phyloP scores from a whole-genome alignment of 2,113 vertebrate genomes.

The Oreochromis tanganicae region DNA sequence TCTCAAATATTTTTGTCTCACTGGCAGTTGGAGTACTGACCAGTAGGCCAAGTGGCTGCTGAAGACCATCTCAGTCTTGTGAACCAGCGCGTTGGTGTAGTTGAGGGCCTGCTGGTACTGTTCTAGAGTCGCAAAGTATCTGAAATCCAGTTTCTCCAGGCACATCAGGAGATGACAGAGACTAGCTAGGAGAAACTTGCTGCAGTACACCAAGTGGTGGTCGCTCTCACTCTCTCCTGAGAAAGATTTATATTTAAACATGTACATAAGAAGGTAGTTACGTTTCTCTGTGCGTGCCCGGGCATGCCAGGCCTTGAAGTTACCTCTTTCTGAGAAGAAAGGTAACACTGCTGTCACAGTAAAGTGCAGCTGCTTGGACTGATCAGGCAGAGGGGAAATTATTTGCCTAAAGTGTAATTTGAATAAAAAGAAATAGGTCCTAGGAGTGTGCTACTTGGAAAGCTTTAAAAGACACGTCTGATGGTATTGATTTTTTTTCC shows the following conservation, averaged over 20 bases:
- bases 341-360: not conserved
- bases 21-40: conserved; percentile 37
- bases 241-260: not conserved
- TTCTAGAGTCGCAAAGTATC: conserved; percentile 34
- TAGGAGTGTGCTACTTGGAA: not conserved
- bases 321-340: not conserved
- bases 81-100: conserved; percentile 51
- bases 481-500: not conserved
- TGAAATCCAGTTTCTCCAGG: conserved; percentile 59
- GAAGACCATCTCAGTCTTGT: conserved; percentile 69
- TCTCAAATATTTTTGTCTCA: not conserved
- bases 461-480: not conserved
- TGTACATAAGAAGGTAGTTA: not conserved
- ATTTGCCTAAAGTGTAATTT: not conserved
- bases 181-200: conserved; percentile 65
- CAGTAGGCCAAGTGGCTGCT: conserved; percentile 58
- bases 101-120: conserved; percentile 52
- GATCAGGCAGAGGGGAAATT: not conserved
- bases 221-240: conserved; percentile 63
- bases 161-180: conserved; percentile 59
- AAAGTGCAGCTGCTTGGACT: not conserved
- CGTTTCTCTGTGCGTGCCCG: not conserved
- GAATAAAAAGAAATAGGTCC: not conserved
- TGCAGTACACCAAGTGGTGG: conserved; percentile 71
- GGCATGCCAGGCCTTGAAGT: not conserved